Evolutionary conservation across 2,888 invertebrate genomes (phyloP).

Genomic region (Tipula vernalis): DNA sequence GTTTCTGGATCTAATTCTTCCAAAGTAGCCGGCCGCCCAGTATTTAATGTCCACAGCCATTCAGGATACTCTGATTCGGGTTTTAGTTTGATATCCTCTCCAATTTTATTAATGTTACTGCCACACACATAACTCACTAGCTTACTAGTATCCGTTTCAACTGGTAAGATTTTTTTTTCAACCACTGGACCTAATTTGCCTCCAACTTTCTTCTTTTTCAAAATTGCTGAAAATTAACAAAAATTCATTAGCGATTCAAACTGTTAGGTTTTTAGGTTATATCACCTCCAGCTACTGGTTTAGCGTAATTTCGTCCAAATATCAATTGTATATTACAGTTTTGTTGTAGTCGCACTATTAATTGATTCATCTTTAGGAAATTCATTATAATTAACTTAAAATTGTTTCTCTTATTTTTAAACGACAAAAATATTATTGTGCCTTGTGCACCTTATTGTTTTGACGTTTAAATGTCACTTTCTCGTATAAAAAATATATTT

Average conservation of each 20-base stretch:
- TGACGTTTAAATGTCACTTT: neutral
- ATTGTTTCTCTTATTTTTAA: neutral
- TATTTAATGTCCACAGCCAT: constrained; percentile 75
- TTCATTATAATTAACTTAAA: neutral
- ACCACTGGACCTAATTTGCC: constrained; percentile 47
- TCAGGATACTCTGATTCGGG: constrained; percentile 77
- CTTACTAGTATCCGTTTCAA: constrained; percentile 71
- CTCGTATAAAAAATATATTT: neutral
- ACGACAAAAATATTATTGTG: neutral
- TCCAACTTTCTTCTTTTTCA: constrained; percentile 44
- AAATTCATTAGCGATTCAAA: neutral
- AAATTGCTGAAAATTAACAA: constrained; percentile 13
- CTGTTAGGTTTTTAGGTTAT: neutral
- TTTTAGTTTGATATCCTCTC: constrained; percentile 67
- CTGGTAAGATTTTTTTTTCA: constrained; percentile 63
- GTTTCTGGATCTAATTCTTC: constrained; percentile 66
- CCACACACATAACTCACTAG: constrained; percentile 72
- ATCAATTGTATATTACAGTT: neutral
- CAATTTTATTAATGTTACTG: constrained; percentile 65
- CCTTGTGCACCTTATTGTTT: neutral
- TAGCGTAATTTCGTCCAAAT: constrained; percentile 10
- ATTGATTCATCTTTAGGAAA: neutral
- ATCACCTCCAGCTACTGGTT: constrained; percentile 9
- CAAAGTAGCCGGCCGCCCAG: constrained; percentile 48
- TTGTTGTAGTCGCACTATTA: neutral